Evolutionary conservation across 2,113 vertebrate species (phyloP).

Genomic region (Anguilla rostrata): DNA sequence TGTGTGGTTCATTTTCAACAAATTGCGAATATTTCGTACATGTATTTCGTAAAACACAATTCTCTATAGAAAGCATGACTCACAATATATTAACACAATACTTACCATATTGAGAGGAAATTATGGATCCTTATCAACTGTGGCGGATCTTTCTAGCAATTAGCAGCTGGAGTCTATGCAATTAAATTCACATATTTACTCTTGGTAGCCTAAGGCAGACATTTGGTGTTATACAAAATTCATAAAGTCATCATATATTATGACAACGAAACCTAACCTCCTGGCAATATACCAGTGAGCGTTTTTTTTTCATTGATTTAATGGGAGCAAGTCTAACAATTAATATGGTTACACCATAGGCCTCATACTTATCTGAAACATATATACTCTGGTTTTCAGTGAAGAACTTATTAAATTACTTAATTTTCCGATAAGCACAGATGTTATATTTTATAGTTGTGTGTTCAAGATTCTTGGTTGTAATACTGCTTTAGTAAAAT

Average conservation of each 20-base stretch:
- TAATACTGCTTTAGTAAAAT: neutral
- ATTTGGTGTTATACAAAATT: constrained; percentile 27
- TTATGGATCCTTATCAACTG: constrained; percentile 21
- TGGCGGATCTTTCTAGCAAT: constrained; percentile 10
- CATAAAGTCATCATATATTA: constrained; percentile 6
- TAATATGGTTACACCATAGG: neutral
- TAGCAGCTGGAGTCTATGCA: constrained; percentile 10
- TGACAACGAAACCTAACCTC: neutral
- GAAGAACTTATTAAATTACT: neutral
- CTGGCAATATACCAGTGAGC: neutral
- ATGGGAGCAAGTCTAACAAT: neutral
- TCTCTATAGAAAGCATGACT: neutral
- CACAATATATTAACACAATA: constrained; percentile 21
- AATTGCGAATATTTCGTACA: neutral
- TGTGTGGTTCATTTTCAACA: neutral
- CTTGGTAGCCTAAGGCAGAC: neutral
- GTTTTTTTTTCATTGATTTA: constrained; percentile 11
- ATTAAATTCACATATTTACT: constrained; percentile 33
- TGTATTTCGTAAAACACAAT: constrained; percentile 8
- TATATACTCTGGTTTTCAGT: neutral
- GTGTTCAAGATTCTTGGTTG: neutral
- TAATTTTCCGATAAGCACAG: neutral
- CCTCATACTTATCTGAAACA: neutral
- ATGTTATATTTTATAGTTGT: neutral
- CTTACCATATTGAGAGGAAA: constrained; percentile 16